phyloP scores from a whole-genome alignment of 92 coral and sea anemone species.

The Palythoa heliodiscus region DNA sequence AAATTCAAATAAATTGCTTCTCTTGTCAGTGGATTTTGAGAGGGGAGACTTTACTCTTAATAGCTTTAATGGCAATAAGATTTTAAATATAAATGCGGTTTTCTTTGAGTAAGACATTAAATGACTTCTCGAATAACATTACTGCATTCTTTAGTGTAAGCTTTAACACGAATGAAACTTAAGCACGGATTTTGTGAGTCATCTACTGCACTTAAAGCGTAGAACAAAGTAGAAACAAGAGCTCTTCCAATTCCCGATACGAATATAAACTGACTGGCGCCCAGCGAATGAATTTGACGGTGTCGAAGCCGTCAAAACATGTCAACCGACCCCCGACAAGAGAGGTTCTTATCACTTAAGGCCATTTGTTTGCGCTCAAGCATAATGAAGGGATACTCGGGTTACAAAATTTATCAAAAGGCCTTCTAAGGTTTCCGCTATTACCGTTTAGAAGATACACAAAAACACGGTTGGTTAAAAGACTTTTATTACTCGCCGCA shows the following conservation, averaged over 20 bases:
- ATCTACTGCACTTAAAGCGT: neutral
- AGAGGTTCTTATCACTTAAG: conserved; percentile 66
- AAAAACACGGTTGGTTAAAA: conserved; percentile 83
- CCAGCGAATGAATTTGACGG: conserved; percentile 8
- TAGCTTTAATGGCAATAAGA: conserved; percentile 45
- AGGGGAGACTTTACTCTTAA: conserved; percentile 12
- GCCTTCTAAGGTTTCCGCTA: conserved; percentile 90
- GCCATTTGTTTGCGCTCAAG: conserved; percentile 90
- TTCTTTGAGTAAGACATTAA: conserved; percentile 30
- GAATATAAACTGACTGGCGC: conserved; percentile 6
- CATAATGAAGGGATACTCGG: conserved; percentile 89
- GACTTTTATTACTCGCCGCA: conserved; percentile 60
- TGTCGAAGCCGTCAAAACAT: conserved; percentile 34
- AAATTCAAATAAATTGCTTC: conserved; percentile 26
- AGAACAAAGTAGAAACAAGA: neutral
- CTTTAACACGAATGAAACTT: neutral
- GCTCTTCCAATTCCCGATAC: neutral
- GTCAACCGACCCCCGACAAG: conserved; percentile 45
- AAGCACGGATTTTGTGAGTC: neutral
- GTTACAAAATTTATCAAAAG: conserved; percentile 90
- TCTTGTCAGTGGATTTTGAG: conserved; percentile 34
- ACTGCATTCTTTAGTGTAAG: conserved; percentile 33
- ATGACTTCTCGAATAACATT: conserved; percentile 31
- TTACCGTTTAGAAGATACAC: conserved; percentile 88
- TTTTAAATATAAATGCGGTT: conserved; percentile 18